Conservation (phyloP, 1,140 invertebrate genomes). For the Lasioglossum albipes region DNA sequence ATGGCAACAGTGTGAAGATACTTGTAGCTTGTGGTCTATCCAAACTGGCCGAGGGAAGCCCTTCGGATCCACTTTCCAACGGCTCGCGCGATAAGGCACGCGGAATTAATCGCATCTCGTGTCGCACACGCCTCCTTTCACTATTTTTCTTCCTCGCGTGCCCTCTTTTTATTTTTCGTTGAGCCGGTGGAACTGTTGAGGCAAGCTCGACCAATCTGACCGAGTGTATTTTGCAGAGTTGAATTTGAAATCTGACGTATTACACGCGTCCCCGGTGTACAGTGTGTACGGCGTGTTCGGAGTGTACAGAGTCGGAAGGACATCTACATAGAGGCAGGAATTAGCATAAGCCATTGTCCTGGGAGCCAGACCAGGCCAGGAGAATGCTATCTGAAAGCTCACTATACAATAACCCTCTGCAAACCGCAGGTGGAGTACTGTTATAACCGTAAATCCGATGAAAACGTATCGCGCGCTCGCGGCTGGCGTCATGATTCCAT, state of each 20-base stretch:
- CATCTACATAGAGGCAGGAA: slow-evolving; percentile 59
- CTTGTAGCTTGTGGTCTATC: neutral
- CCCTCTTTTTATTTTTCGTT: neutral
- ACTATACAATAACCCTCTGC: slow-evolving; percentile 66
- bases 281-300: neutral
- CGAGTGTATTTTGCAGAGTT: neutral
- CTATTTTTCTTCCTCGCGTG: neutral
- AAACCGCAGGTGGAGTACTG: slow-evolving; percentile 60
- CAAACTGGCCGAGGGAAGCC: neutral
- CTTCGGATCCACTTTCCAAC: slow-evolving; percentile 12
- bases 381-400: slow-evolving; percentile 62
- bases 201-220: too few relatives aligned
- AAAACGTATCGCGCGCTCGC: slow-evolving; percentile 24
- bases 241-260: slow-evolving; percentile 54
- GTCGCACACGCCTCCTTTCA: neutral
- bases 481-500: slow-evolving; percentile 30
- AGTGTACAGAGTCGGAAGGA: slow-evolving; percentile 35
- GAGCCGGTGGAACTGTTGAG: too few relatives aligned
- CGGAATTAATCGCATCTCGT: slow-evolving; percentile 32
- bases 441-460: slow-evolving; percentile 54
- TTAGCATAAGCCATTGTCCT: slow-evolving; percentile 76
- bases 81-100: slow-evolving; percentile 14
- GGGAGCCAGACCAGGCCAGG: slow-evolving; percentile 32
- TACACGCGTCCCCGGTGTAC: slow-evolving; percentile 46
- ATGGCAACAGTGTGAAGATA: neutral